Base-by-base conservation (phyloP, 2,797 vertebrate genomes). In the Danio aesculapii region DNA sequence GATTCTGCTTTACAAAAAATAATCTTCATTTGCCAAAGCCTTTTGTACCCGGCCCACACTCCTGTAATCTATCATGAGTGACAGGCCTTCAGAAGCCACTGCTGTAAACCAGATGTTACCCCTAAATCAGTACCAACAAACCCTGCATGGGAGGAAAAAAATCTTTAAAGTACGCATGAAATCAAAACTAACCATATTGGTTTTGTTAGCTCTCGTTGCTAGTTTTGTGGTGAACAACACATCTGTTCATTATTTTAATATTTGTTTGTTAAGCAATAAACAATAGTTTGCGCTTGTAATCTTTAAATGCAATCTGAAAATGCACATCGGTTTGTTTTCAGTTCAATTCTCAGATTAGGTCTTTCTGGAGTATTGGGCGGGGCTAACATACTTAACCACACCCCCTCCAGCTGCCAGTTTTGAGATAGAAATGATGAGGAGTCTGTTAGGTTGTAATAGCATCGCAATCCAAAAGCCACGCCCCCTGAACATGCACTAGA, bases 61-160 rank as follows among this genome's bases (percentile, higher is more conserved):
- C 77, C 64, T 4, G 58, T 62, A 75, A 88, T 90, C 79, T 46
- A 83, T 91, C 89, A 91, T 81, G 57, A 46, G 81, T 85, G 88
- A 88, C 86, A 89, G 86, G 62, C 63, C 81, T 76, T 89, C 83
- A 78, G 82, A 81, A 72, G 61, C 79, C 63, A 62, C 86, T 84
- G 85, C 86, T 88, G 83, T 47, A 82, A 84, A 85, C 79, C 91
- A 91, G 87, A 91, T 90, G 91, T 83, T 85, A 86, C 86, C 86
- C 83, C 84, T 91, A 89, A 90, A 91, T 90, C 88, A 89, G 80
- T 59, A 86, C 74, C 85, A 64, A 71, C 84, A 49, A 68, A 82
- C 55, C 57, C 70, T 52, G 17, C 49, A 13, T 16, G 21, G 44
- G 74, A 76, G 47, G 9, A 17, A 6, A 39, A 63, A 6, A 39